Percentiles rank a stretch among this genome's conserved stretches.
Conservation (phyloP, 2,113 vertebrate genomes). For the Phrynocephalus versicolor region DNA sequence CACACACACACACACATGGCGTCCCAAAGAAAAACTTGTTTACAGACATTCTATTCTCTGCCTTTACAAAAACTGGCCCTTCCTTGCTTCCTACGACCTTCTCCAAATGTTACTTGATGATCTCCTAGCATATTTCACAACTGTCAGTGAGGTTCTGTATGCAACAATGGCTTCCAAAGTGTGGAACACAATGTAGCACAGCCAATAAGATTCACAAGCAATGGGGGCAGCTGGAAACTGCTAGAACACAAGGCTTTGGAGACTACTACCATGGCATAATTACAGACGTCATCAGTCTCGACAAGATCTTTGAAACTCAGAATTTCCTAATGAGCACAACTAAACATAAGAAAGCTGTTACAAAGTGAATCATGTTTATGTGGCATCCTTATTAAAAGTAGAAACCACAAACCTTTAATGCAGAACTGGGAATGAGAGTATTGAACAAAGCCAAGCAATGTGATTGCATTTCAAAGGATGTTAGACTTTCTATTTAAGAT, state of each 20-base stretch:
- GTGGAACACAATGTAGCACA: conserved; percentile 41
- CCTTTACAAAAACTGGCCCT: conserved; percentile 54
- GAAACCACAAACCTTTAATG: not conserved
- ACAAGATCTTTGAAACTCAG: conserved; percentile 28
- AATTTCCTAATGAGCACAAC: conserved; percentile 43
- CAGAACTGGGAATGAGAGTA: conserved; percentile 10
- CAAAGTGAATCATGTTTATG: not conserved
- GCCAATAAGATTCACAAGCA: not conserved
- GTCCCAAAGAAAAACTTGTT: no score
- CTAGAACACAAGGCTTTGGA: conserved; percentile 2
- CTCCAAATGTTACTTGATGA: conserved; percentile 36
- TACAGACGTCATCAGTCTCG: conserved; percentile 37
- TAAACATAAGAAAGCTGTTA: conserved; percentile 40
- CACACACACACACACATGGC: no score
- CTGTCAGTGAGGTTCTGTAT: conserved; percentile 52
- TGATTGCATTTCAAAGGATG: not conserved
- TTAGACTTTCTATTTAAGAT: conserved; percentile 16
- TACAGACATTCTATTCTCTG: not conserved
- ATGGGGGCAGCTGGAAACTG: conserved; percentile 26
- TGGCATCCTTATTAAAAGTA: conserved; percentile 26
- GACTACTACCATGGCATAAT: conserved; percentile 35
- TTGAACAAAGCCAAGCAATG: conserved; percentile 12
- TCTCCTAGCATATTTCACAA: conserved; percentile 42
- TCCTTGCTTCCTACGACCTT: conserved; percentile 39
- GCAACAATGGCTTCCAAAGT: conserved; percentile 31